Percentiles rank a stretch among this genome's conserved stretches.
Conservation (phyloP, 2,113 vertebrate species). For the Meleagris gallopavo region DNA sequence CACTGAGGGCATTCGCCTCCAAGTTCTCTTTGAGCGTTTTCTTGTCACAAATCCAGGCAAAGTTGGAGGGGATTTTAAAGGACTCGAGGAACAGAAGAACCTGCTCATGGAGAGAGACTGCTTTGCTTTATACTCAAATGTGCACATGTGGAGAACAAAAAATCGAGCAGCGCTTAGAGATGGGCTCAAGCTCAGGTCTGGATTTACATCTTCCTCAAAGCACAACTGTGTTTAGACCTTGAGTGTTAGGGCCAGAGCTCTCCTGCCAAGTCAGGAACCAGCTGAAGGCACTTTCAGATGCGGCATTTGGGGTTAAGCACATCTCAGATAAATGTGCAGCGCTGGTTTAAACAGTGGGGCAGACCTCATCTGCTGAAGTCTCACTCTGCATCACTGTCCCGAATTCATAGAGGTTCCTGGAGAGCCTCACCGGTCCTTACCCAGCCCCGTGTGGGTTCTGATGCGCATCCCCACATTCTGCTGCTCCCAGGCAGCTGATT, state of each 20-base stretch:
- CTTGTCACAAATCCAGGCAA: not conserved
- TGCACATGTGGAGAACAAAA: not conserved
- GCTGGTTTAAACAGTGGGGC: not conserved
- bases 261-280: not conserved
- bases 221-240: not conserved
- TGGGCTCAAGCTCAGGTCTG: slow-evolving; percentile 12
- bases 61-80: not conserved
- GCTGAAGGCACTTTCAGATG: not conserved
- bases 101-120: not conserved
- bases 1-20: not conserved
- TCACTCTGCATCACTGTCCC: slow-evolving; percentile 32
- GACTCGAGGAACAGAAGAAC: not conserved
- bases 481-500: slow-evolving; percentile 45
- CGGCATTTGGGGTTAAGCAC: slow-evolving; percentile 20
- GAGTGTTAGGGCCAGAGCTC: not conserved
- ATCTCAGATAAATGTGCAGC: not conserved
- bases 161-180: not conserved
- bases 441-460: not conserved
- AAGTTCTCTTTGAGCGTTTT: slow-evolving; percentile 29
- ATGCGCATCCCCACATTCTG: not conserved
- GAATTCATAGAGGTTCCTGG: not conserved
- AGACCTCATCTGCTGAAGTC: slow-evolving; percentile 37
- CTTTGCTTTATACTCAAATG: not conserved
- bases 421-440: not conserved
- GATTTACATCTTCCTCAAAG: slow-evolving; percentile 34